Evolutionary conservation across 2,113 vertebrate genomes (phyloP), one percentile per base, ranked within the genome.

Genomic region (Spea multiplicata): DNA sequence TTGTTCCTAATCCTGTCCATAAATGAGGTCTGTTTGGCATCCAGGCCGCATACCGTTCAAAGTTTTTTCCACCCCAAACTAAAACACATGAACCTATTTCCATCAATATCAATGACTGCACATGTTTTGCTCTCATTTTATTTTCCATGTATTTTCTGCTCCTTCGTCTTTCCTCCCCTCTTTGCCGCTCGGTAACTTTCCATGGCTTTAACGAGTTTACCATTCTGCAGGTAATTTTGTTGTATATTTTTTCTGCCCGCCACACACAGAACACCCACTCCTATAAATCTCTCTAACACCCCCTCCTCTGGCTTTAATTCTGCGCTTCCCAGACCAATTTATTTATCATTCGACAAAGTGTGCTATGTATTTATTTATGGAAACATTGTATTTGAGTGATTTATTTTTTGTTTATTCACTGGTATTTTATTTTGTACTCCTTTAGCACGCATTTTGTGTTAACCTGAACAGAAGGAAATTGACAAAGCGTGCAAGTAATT

Each of bases 191-290:
- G 8, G 65, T 66, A 59, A 76, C 74, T 69, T 76, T 76, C 66
- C 74, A 61, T 53, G 46, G 74, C 74, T 47, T 50, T 76, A 76
- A 76, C 48, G 52, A 66, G 66, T 68, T 76, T 76, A 76, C 74
- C 74, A 76, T 53, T 67, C 66, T 68, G 74, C 5, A 53, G 50
- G 45, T 59, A 68, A 76, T 76, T n/a, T 76, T 68, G 68, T 69
- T 76, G 74, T 47, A 76, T 45, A 66, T 76, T 61, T 16, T 66
- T 57, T 30, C 45, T 71, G 13, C n/a, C 9, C 62, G 17, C 65
- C 65, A 61, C 66, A 59, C 74, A 53, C 45, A 69, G 65, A 76
- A 55, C 49, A 71, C 9, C 52, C 9, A 53, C 4, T 3, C 3
- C n/a, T 6, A 59, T 57, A 59, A 59, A 59, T 59, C 55, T 59